Evolutionary conservation across 2,797 vertebrate species (phyloP).

Genomic region (Naso thynnoides): DNA sequence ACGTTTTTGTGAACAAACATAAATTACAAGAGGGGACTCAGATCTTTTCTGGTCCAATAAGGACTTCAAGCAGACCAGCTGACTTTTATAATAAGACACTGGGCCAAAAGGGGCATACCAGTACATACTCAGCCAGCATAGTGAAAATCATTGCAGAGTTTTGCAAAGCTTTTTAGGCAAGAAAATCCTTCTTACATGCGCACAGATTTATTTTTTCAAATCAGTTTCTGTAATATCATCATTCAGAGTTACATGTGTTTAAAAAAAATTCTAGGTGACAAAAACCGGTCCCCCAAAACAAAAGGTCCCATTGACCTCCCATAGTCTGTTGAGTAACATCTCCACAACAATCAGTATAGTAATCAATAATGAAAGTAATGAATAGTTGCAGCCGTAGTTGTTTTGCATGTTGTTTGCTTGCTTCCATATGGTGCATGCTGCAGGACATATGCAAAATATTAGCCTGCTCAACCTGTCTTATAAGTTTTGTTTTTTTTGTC

Average conservation of each 20-base stretch:
- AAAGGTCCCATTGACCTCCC: neutral
- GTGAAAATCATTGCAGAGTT: neutral
- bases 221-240: neutral
- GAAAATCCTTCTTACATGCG: too few relatives aligned
- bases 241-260: neutral
- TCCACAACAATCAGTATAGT: neutral
- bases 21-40: too few relatives aligned
- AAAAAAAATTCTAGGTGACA: neutral
- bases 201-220: neutral
- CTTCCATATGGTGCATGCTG: neutral
- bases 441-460: neutral
- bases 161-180: neutral
- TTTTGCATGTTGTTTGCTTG: neutral
- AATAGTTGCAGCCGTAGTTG: neutral
- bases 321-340: neutral
- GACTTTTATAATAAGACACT: too few relatives aligned
- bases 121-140: too few relatives aligned
- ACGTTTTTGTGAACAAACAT: neutral
- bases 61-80: neutral
- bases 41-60: neutral
- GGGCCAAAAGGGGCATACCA: too few relatives aligned
- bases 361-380: neutral
- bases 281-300: neutral
- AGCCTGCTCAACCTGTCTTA: neutral
- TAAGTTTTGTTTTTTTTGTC: too few relatives aligned